Evolutionary conservation across 2,888 invertebrate genomes (phyloP), one percentile per base, ranked within the genome.

Genomic region (Cantharis lateralis): DNA sequence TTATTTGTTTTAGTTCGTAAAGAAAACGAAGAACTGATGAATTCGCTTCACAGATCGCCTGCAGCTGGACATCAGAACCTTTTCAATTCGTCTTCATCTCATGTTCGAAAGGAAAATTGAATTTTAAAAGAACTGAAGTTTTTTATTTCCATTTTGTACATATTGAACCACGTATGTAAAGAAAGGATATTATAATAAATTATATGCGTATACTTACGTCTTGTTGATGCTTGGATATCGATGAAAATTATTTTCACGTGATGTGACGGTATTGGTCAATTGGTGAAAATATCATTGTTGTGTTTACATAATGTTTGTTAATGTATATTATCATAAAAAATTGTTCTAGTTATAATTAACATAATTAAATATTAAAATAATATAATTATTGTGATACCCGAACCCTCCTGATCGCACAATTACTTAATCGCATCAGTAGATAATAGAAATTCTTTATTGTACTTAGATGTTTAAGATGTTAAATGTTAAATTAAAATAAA

Each of bases 21-120:
- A 90, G 95, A 96, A 91, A 96, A 96, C 90, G 95, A 95, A 90
- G 94, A 95, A 89, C 91, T 95, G 89, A 92, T 95, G 91, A 95
- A 95, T 89, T 94, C 93, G 84, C 90, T 93, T 87, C 93, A 93
- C 89, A 89, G 83, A 72, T 82, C 82, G 72, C 78, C 80, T n/a
- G 70, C 74, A 69, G 68, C 62, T 26, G 71, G 70, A 73, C 78
- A 71, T 71, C 63, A 63, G 10, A 69, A 16, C 26, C 64, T 62
- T 28, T 74, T 68, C 64, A 78, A 78, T 69, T 63, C 72, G 32
- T 68, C 78, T 68, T 64, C 72, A 70, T 68, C 72, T 76, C 64
- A 72, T 71, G 15, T 26, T 48, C 64, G 28, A 18, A 77, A 74
- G 24, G 13, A 16, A 26, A 72, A 72, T 13, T 72, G 66, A 66